phyloP scores from a whole-genome alignment of 1,140 invertebrate genomes.

The Tetragnatha versicolor region DNA sequence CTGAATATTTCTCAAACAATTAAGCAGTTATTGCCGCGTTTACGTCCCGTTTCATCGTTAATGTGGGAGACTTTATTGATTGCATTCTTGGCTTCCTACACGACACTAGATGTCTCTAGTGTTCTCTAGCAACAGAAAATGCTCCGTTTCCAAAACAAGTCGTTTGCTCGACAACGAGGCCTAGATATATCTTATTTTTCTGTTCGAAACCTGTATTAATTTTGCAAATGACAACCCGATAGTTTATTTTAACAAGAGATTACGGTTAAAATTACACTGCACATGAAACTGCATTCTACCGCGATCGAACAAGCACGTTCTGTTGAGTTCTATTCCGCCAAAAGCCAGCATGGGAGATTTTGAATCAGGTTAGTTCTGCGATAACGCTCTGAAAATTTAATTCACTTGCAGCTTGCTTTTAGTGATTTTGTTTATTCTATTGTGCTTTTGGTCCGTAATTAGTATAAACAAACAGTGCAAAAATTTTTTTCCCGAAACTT shows the following conservation, averaged over 20 bases:
- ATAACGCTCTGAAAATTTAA: no score
- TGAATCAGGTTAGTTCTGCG: constrained; percentile 52
- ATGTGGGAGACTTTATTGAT: constrained; percentile 42
- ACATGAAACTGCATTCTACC: background rate
- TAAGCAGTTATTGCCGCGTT: background rate
- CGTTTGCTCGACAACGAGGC: constrained; percentile 37
- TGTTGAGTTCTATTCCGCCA: background rate
- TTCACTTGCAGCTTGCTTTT: no score
- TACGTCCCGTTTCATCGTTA: background rate
- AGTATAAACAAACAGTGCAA: no score
- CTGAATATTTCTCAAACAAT: background rate
- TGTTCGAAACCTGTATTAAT: background rate
- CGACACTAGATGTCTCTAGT: constrained; percentile 54
- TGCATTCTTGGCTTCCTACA: constrained; percentile 14
- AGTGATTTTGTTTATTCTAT: no score
- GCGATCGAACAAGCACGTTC: background rate
- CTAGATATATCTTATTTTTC: constrained; percentile 23
- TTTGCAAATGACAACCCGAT: background rate
- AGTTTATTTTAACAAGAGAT: background rate
- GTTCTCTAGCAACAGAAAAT: constrained; percentile 49
- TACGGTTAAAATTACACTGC: background rate
- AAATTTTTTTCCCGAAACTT: no score
- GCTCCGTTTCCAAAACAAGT: constrained; percentile 48
- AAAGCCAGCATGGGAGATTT: constrained; percentile 45
- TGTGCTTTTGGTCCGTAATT: no score